Percentiles rank a stretch among this genome's conserved stretches.
phyloP scores from a whole-genome alignment of 2,113 vertebrate genomes.

The Carlito syrichta region DNA sequence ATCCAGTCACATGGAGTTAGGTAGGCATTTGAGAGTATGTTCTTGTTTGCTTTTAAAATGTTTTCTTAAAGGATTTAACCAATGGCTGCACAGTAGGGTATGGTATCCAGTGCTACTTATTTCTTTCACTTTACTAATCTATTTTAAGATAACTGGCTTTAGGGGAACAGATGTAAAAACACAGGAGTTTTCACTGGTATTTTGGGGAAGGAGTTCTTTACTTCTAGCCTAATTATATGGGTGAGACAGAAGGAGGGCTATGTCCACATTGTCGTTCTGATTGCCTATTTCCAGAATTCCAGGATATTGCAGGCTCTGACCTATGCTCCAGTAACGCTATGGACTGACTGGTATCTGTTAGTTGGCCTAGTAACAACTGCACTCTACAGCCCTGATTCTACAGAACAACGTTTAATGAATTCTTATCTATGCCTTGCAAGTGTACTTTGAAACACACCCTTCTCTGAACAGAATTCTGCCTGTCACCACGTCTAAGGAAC shows the following conservation, averaged over 20 bases:
- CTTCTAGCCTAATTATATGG: neutral
- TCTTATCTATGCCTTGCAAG: neutral
- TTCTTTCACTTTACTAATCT: neutral
- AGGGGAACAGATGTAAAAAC: neutral
- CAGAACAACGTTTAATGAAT: neutral
- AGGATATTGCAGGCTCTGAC: neutral
- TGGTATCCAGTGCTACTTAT: neutral
- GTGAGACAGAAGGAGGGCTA: neutral
- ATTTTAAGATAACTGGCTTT: neutral
- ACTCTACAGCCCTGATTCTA: neutral
- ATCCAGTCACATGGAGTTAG: neutral
- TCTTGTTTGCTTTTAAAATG: neutral
- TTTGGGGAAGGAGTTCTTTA: neutral
- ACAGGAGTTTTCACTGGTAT: neutral
- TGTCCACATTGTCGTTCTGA: neutral
- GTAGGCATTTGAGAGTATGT: neutral
- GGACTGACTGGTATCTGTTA: neutral
- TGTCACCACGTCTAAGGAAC: neutral
- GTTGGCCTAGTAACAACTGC: neutral
- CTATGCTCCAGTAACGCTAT: fast-evolving
- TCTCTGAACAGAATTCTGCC: neutral
- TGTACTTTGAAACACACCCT: neutral
- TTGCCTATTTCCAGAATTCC: neutral
- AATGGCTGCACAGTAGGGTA: neutral
- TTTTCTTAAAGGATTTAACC: neutral